Evolutionary conservation across 2,797 vertebrate species (phyloP).

Genomic region (Podarcis siculus): DNA sequence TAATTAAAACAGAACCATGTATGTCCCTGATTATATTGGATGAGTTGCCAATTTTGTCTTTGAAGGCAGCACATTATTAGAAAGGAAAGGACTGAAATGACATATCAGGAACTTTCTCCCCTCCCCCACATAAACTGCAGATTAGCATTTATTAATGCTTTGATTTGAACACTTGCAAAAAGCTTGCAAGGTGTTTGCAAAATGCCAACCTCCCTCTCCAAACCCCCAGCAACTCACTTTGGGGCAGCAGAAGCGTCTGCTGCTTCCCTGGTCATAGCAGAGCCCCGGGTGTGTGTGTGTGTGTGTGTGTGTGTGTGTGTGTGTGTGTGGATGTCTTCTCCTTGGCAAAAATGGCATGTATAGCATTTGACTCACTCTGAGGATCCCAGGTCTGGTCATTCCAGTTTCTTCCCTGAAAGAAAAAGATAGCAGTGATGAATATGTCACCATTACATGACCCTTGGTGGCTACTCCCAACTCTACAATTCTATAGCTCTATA

Average conservation of each 20-base stretch:
- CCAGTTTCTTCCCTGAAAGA: not conserved
- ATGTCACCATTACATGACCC: too few relatives aligned
- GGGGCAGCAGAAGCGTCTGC: too few relatives aligned
- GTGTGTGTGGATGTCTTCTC: too few relatives aligned
- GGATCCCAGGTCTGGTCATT: not conserved
- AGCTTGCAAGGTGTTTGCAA: not conserved
- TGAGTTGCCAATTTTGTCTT: too few relatives aligned
- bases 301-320: too few relatives aligned
- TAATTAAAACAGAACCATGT: constrained; percentile 3
- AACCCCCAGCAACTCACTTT: not conserved
- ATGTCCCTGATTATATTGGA: too few relatives aligned
- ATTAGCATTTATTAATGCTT: not conserved
- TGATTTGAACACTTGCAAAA: not conserved
- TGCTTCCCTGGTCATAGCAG: not conserved
- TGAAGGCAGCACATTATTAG: too few relatives aligned
- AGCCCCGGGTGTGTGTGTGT: too few relatives aligned
- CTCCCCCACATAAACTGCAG: not conserved
- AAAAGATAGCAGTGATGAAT: not conserved
- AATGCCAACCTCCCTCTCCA: not conserved
- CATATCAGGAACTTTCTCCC: not conserved
- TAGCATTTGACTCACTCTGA: too few relatives aligned
- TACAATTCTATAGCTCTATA: too few relatives aligned
- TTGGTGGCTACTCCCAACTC: too few relatives aligned
- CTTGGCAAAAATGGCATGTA: not conserved
- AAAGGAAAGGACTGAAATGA: too few relatives aligned